Conservation (phyloP, 2,888 invertebrate species). For the Abrostola tripartita region DNA sequence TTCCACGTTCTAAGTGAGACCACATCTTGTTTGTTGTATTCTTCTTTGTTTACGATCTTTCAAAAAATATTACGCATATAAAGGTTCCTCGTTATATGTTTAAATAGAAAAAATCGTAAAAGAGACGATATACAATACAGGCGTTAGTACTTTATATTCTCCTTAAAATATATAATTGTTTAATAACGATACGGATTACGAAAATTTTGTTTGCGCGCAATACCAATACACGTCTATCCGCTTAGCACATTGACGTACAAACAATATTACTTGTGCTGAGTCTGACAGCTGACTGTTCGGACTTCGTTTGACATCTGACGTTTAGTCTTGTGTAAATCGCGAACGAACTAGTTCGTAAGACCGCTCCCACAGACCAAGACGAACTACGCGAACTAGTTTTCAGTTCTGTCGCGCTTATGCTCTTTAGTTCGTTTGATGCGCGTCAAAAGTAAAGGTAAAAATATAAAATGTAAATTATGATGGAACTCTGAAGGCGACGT, state of each 20-base stretch:
- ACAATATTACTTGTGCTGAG: too few species aligned
- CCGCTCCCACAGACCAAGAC: too few species aligned
- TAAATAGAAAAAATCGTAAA: not conserved
- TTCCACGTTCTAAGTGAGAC: slow-evolving; percentile 92
- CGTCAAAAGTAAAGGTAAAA: too few species aligned
- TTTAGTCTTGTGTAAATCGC: too few species aligned
- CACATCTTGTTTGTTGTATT: slow-evolving; percentile 79
- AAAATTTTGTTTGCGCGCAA: slow-evolving; percentile 25
- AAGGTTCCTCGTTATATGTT: not conserved
- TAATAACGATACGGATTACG: slow-evolving; percentile 18
- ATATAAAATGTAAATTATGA: too few species aligned
- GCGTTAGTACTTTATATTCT: not conserved
- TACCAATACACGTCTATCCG: slow-evolving; percentile 14
- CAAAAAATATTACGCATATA: slow-evolving; percentile 14
- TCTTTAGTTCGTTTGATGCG: too few species aligned
- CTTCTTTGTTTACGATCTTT: slow-evolving; percentile 68
- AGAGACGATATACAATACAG: not conserved
- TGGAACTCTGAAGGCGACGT: too few species aligned
- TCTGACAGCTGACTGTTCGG: not conserved
- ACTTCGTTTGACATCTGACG: not conserved
- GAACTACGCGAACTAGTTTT: too few species aligned
- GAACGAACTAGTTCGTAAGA: too few species aligned
- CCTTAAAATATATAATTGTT: not conserved
- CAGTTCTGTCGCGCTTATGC: too few species aligned
- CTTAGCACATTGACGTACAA: slow-evolving; percentile 13